Base-by-base conservation (phyloP, 2,797 vertebrate species). In the Parambassis ranga region DNA sequence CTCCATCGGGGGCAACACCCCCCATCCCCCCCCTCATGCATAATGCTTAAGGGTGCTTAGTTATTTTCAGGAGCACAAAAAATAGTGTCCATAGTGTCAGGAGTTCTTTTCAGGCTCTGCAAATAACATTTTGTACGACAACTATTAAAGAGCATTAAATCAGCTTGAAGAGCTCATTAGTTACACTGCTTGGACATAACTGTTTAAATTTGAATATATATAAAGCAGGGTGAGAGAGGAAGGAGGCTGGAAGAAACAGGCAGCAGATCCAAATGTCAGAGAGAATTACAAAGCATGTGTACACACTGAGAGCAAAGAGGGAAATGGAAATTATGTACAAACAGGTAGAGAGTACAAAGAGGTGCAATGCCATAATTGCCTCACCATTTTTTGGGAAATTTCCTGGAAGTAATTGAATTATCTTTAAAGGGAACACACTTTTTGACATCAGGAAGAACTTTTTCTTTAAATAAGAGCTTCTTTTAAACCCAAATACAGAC, bases 1-100 rank as follows among this genome's bases (percentile, higher is more conserved):
- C 37, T 59, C 67, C 61, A 14, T 24, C 1, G 4, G 42, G 67
- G 52, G 38, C 36, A n/a, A n/a, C n/a, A n/a, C n/a, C n/a, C n/a
- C n/a, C n/a, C n/a, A n/a, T n/a, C n/a, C n/a, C n/a, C n/a, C n/a
- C n/a, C n/a, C n/a, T 31, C 20, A 5, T 53, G 55, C 39, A 65
- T 53, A 39, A 64, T 59, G 79, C 81, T 82, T 28, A 11, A 73
- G 66, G 68, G 60, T 68, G 50, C 44, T 56, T 59, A 56, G 71
- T 77, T 83, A 81, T 87, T 86, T 86, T 84, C 71, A 78, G 82
- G 79, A 49, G 65, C 68, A n/a, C n/a, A 73, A 75, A 82, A 75
- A 88, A 87, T 86, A 85, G 62, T 27, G 13, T 72, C 47, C 42
- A 19, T 33, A 31, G 68, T 81, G 79, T 83, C 74, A 74, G 44